Conservation (phyloP, 2,113 vertebrate genomes). For the Onychorhynchus coronatus region DNA sequence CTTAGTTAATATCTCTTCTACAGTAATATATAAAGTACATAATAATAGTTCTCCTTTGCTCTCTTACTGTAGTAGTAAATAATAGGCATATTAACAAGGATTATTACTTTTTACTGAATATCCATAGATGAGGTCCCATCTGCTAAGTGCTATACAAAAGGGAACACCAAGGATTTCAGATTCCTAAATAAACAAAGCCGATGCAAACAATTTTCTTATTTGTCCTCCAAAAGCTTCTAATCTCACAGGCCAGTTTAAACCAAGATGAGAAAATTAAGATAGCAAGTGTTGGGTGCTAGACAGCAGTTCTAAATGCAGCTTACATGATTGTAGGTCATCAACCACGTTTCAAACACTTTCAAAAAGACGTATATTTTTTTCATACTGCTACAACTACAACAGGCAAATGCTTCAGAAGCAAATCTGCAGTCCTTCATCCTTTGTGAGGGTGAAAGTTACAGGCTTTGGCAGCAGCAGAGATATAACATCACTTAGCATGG, state of each 20-base stretch:
- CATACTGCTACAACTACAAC: neutral
- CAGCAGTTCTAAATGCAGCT: neutral
- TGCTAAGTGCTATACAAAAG: neutral
- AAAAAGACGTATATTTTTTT: neutral
- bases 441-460: neutral
- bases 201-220: neutral
- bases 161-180: fast-evolving
- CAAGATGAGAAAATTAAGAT: neutral
- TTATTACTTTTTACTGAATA: neutral
- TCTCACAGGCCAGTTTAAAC: neutral
- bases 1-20: neutral
- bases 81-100: neutral
- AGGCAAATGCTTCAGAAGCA: neutral
- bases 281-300: neutral
- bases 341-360: neutral
- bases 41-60: neutral
- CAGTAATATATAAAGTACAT: neutral
- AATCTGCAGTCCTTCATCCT: neutral
- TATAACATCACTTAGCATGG: neutral
- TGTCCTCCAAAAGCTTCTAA: neutral
- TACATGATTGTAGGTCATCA: neutral
- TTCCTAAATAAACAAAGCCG: neutral
- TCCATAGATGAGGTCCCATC: neutral
- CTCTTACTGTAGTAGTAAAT: neutral
- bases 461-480: neutral